phyloP scores from a whole-genome alignment of 2,888 invertebrate genomes.

The Dicycla oo region DNA sequence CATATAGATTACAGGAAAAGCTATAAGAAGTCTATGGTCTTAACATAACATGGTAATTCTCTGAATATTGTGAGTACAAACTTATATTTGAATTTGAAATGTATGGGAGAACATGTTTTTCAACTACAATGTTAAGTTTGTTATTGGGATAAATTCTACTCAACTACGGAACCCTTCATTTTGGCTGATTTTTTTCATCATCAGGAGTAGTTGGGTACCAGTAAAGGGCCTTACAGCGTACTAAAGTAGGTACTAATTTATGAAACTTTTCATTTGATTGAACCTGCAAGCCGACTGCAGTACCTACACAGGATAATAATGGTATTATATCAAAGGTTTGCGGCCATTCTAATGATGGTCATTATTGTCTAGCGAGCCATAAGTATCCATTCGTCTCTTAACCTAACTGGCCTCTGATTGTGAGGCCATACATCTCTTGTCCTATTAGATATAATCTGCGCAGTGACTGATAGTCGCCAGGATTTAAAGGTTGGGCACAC shows the following conservation, averaged over 20 bases:
- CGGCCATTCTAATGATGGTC: conserved; percentile 54
- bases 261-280: conserved; percentile 34
- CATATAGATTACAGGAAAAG: no score
- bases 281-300: conserved; percentile 30
- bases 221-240: neutral
- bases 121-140: no score
- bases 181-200: conserved; percentile 26
- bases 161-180: no score
- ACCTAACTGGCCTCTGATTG: conserved; percentile 51
- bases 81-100: no score
- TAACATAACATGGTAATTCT: no score
- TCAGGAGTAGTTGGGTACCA: neutral
- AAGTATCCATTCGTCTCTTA: conserved; percentile 50
- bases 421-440: conserved; percentile 44
- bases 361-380: conserved; percentile 48
- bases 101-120: no score
- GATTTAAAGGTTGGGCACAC: conserved; percentile 21
- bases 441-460: conserved; percentile 61
- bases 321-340: conserved; percentile 53
- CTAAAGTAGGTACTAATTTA: conserved; percentile 15
- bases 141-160: no score
- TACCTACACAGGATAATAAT: conserved; percentile 53
- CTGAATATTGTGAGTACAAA: no score
- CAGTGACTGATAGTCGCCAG: conserved; percentile 49
- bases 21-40: no score